Base-by-base conservation (phyloP, 2,113 vertebrate genomes). In the Picathartes gymnocephalus region DNA sequence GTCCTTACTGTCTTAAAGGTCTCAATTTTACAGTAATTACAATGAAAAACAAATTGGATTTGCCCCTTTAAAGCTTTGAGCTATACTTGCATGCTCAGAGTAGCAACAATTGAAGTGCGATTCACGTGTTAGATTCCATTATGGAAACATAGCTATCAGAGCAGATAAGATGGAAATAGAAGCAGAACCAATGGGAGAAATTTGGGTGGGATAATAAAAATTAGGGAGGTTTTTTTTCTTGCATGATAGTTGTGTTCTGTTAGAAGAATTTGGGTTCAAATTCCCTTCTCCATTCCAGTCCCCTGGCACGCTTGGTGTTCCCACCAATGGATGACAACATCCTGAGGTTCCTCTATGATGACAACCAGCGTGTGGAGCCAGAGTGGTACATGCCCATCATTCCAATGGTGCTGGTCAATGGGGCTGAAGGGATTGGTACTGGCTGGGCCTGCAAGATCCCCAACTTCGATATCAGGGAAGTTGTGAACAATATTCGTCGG, bases 301-400 rank as follows among this genome's bases (percentile, higher is more conserved):
- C 99, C 3, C 96, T 99, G 57, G 92, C 99, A 45, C 99, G 99
- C 13, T 91, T 99, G 58, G 53, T 99, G 66, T 99, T 99, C 97
- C 99, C 99, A 53, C 6, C 98, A 1, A 95, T 97, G 96, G 99
- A 99, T 65, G 99, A 99, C 98, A 98, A 98, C 54, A 74, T 99
- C 68, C 98, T 99, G 56, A 98, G 98, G 92, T 99, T 99, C 96
- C 98, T 99, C 64, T 99, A 98, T 3, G 99, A 99, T n/a, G 99
- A 99, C 96, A 99, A 99, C 88, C 98, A 99, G 23, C 99, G 99
- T 4, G 99, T 99, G 60, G 99, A 99, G 97, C 99, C 99, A 0
- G 99, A 99, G 91, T 99, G 99, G 99, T 99, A 99, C 92, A 98
- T 99, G 9, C 99, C 99, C 27, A 99, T 99, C 95, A 98, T 99